Base-by-base conservation (phyloP, 2,888 invertebrate species). In the Stegophylla sp. region DNA sequence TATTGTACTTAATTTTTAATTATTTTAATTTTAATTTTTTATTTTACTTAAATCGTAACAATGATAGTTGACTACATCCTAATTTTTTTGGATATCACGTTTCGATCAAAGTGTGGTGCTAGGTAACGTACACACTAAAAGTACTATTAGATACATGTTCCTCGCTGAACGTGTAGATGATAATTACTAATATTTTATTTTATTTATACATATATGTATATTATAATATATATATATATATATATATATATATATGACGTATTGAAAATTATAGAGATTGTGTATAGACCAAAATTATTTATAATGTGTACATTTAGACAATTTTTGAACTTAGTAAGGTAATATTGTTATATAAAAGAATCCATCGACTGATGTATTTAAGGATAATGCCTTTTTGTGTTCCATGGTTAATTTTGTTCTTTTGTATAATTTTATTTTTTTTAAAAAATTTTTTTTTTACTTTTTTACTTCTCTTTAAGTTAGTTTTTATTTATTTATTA, bases 301-400 rank as follows among this genome's bases (percentile, higher is more conserved):
- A 13, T 79, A 79, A 63, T 41, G 20, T 69, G 61, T 69, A 79
- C 12, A 79, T 61, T 59, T 71, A 79, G 69, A 71, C 48, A 79
- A 71, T 61, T 79, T 79, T 79, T 69, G 3, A 69, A 79, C 26
- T 71, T 76, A 69, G 20, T 79, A 69, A 43, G 61, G 59, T 71
- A 26, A 71, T 59, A 61, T 79, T 28, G 59, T 67, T 77, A 69
- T 77, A 67, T 28, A 5, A 64, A 64, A 34, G 15, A 79, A 79
- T 79, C 69, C 79, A 79, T 79, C 79, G 79, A 79, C 79, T 79
- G 79, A 79, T 63, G 79, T 79, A 71, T 61, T 71, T 79, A 61
- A 79, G 71, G 79, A 71, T 71, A 71, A 79, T 48, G 61, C 79
- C 79, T 79, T 79, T 76, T 79, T 79, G 79, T 79, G 79, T 79